Conservation (phyloP, 2,113 vertebrate genomes). For the Galeopterus variegatus region DNA sequence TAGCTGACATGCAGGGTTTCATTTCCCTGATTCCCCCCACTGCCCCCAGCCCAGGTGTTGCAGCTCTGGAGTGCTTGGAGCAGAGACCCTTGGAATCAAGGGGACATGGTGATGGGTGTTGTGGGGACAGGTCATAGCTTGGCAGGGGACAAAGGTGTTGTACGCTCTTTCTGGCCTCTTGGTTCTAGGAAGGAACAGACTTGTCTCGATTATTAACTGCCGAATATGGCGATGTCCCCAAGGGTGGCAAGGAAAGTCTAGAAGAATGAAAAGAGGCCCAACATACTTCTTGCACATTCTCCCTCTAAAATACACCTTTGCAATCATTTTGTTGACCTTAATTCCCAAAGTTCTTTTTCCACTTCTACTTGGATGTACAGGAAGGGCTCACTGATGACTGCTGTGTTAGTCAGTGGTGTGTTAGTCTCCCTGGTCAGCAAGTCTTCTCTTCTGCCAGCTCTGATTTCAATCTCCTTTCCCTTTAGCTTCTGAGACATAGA, state of each 20-base stretch:
- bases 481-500: not conserved
- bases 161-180: not conserved
- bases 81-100: not conserved
- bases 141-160: not conserved
- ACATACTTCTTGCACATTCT: not conserved
- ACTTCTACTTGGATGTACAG: not conserved
- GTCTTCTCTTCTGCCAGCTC: not conserved
- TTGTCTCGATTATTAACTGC: not conserved
- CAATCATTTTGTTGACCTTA: not conserved
- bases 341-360: not conserved
- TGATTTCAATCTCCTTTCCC: not conserved
- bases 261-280: not conserved
- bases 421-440: not conserved
- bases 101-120: not conserved
- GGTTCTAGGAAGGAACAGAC: not conserved
- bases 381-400: not conserved
- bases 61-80: not conserved
- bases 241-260: not conserved
- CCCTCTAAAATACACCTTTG: not conserved
- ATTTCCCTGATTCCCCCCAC: not conserved
- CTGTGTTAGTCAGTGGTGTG: not conserved
- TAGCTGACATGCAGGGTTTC: rapidly evolving
- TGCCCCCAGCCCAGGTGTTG: not conserved
- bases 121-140: not conserved
- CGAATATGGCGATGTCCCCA: not conserved